phyloP scores from a whole-genome alignment of 2,797 vertebrate species.

The Harpagifer antarcticus region DNA sequence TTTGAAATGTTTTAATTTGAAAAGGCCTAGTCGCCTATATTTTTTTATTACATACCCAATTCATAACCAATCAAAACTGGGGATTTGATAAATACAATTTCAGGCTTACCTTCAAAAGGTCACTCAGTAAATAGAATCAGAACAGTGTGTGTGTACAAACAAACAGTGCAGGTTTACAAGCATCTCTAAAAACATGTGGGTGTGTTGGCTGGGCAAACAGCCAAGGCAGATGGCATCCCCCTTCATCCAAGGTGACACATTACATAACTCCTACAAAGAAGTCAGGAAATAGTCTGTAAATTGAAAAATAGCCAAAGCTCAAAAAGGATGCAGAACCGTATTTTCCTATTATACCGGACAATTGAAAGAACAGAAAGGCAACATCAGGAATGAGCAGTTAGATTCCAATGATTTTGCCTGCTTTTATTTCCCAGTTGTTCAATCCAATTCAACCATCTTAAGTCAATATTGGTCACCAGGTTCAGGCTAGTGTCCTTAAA shows the following conservation, averaged over 20 bases:
- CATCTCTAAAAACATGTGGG: slow-evolving; percentile 10
- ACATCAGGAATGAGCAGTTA: background rate
- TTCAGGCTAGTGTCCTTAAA: background rate
- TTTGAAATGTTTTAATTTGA: background rate
- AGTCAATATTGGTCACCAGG: background rate
- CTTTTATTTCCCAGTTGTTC: background rate
- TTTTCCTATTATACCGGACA: background rate
- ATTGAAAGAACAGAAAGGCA: background rate
- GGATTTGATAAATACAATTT: slow-evolving; percentile 1
- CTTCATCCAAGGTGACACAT: slow-evolving; percentile 9
- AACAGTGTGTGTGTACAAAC: slow-evolving; percentile 4
- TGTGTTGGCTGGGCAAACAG: slow-evolving; percentile 26
- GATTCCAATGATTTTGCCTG: background rate
- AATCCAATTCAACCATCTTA: background rate
- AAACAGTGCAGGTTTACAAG: background rate
- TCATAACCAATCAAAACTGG: background rate
- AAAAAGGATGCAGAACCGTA: background rate
- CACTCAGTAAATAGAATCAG: slow-evolving; percentile 15
- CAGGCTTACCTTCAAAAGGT: background rate
- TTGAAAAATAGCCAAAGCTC: background rate
- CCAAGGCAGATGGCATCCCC: slow-evolving; percentile 28
- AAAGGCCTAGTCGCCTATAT: background rate
- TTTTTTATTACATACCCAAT: background rate
- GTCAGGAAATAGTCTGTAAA: slow-evolving; percentile 1
- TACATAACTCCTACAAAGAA: background rate